Base-by-base conservation (phyloP, 1,140 invertebrate species). In the Phymorhynchus buccinoides region DNA sequence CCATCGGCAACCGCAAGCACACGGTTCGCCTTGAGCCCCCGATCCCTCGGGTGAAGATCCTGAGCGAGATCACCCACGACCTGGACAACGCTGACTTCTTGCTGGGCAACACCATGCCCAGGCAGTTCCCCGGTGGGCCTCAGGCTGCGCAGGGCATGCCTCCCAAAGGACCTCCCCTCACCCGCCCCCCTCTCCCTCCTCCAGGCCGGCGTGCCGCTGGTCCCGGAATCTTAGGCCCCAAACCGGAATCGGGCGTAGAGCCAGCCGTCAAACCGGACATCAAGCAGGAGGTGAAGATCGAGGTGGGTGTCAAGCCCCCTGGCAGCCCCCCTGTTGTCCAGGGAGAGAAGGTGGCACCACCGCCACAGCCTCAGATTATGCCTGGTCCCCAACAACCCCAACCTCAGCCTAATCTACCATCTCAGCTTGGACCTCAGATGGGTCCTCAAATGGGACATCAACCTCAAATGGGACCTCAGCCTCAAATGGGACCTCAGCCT, bases 21-120 rank as follows among this genome's bases (percentile, higher is more conserved):
- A 97, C 96, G 88, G 95, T 99, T 35, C 94, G 97, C 48, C 93
- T 99, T 3, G 96, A 96, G 0, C 96, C 96, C 0, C 93, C 98
- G 80, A 96, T 97, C 0, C 95, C 96, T 80, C 96, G 96, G 84
- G 94, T 95, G 22, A 93, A 94, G 85, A 93, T 93, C 81, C 92
- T 95, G 52, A 94, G 94, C 44, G 92, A 93, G 62, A 82, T 91
- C 12, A 88, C 89, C 12, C 82, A 82, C 32, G 78, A 82, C 30
- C 80, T 84, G 87, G 88, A 88, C 75, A 85, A 84, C 16, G 73
- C 86, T 18, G 71, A 68, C 52, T 30, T 32, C 32, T 68, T 62
- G 42, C 22, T 79, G 35, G 42, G 62, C 39, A 30, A n/a, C 2
- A 30, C 66, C 42, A 90, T 88, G 16, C 83, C 88, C 7, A 79